Conservation (phyloP, 2,888 invertebrate species). For the Clanis bilineata region DNA sequence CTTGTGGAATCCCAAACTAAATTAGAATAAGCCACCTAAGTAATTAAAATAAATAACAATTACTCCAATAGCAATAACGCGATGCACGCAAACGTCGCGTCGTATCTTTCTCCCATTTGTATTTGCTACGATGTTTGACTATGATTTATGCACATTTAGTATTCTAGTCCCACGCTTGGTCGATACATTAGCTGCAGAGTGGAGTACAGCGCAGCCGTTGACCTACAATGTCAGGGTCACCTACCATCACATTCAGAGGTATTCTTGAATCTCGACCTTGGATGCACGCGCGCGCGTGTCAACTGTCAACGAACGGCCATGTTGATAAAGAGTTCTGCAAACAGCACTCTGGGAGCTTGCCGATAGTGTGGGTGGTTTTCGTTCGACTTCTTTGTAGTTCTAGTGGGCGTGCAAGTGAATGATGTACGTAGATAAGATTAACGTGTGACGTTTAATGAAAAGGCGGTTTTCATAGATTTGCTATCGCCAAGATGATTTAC, state of each 20-base stretch:
- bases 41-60: too few species aligned
- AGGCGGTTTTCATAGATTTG: neutral
- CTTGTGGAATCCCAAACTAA: too few species aligned
- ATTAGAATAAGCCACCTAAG: too few species aligned
- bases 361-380: too few species aligned
- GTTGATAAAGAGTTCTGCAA: neutral
- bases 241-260: neutral
- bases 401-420: too few species aligned
- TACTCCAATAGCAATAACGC: too few species aligned
- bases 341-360: neutral
- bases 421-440: neutral
- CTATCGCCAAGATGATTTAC: neutral
- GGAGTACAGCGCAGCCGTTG: neutral
- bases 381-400: too few species aligned
- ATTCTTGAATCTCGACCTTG: neutral
- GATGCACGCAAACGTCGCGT: too few species aligned
- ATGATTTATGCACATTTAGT: neutral
- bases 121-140: too few species aligned
- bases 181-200: neutral
- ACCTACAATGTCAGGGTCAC: slow-evolving; percentile 11
- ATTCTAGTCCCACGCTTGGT: neutral
- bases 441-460: neutral
- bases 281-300: neutral
- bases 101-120: too few species aligned
- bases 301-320: neutral